phyloP scores from a whole-genome alignment of 1,140 invertebrate genomes.

The Drosophila sp. region DNA sequence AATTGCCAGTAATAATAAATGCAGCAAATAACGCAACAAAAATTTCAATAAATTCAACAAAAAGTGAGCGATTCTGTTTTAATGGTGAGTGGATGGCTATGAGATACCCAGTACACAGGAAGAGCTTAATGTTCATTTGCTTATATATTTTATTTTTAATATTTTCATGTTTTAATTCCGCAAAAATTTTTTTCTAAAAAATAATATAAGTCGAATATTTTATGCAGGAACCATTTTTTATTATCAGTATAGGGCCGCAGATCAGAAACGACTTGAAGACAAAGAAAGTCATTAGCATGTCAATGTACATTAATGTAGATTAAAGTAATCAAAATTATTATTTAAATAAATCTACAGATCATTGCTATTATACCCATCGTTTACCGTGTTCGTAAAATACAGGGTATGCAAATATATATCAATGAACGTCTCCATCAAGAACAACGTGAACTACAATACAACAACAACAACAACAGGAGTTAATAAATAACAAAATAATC shows the following conservation, averaged over 20 bases:
- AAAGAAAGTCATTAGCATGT: no score
- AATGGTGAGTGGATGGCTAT: neutral
- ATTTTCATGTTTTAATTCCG: no score
- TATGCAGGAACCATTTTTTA: no score
- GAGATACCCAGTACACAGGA: neutral
- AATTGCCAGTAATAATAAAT: conserved; percentile 42
- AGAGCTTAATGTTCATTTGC: no score
- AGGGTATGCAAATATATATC: conserved; percentile 3
- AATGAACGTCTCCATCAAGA: conserved; percentile 10
- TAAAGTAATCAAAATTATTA: no score
- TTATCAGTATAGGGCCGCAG: no score
- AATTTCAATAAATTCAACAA: conserved; percentile 10
- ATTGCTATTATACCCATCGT: neutral
- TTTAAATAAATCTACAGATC: no score
- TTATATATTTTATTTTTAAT: no score
- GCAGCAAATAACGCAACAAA: conserved; percentile 20
- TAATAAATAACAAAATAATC: conserved; percentile 58
- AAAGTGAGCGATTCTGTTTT: neutral
- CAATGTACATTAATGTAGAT: no score
- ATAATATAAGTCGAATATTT: no score
- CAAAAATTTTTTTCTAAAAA: no score
- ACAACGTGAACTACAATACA: neutral
- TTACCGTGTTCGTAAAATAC: neutral
- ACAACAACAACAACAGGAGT: conserved; percentile 14
- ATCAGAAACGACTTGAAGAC: no score